phyloP scores from a whole-genome alignment of 2,113 vertebrate genomes.

The Leiothrix lutea region DNA sequence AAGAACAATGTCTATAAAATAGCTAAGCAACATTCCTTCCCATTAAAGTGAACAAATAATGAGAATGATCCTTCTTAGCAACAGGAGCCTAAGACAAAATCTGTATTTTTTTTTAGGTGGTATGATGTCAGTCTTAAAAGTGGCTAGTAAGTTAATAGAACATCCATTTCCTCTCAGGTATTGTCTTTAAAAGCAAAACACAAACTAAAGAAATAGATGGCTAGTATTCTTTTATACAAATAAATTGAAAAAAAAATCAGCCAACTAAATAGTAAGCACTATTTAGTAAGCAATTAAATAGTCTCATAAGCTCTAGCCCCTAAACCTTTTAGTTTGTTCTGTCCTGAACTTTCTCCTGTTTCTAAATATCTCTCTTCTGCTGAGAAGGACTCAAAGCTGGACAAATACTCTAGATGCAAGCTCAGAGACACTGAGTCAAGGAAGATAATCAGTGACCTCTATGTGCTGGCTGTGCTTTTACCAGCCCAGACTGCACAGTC shows the following conservation, averaged over 20 bases:
- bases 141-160: background rate
- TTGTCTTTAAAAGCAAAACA: background rate
- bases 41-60: background rate
- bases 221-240: background rate
- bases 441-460: background rate
- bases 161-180: background rate
- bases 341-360: background rate
- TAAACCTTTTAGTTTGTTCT: background rate
- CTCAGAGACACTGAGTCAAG: background rate
- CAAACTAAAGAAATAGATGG: background rate
- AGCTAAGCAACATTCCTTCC: background rate
- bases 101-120: background rate
- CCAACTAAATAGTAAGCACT: background rate
- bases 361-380: background rate
- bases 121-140: background rate
- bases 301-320: background rate
- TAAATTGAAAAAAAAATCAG: background rate
- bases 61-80: background rate
- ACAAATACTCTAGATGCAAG: background rate
- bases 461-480: background rate
- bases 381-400: background rate
- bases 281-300: background rate
- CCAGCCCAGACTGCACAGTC: background rate
- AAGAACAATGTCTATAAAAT: background rate
- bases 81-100: background rate